Evolutionary conservation across 2,888 invertebrate genomes (phyloP), one percentile per base, ranked within the genome.

Genomic region (Leptopilina drosophilae): DNA sequence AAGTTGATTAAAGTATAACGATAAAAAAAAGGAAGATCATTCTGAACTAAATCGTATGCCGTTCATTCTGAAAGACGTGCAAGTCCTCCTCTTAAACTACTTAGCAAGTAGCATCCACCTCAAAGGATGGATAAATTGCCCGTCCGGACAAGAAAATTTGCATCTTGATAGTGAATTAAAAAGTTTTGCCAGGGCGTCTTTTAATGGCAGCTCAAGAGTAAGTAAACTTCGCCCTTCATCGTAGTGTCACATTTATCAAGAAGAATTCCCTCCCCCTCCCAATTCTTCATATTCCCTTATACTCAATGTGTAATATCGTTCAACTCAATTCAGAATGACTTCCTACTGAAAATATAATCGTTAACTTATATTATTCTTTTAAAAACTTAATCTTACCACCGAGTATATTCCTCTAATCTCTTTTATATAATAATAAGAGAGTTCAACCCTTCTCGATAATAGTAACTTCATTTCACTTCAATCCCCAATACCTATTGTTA

Each of bases 121-220:
- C 85, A 84, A 87, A 87, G 85, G 85, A 85, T 83, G 86, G 85
- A 87, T 87, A 87, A 87, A 88, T 88, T 87, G 85, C 85, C 83
- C 82, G 83, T 79, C 83, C 86, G 84, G 85, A 85, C 87, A 85
- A 86, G 87, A 80, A 87, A 88, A 89, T 89, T 89, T 88, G 87
- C 89, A 89, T 89, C 86, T 89, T 88, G 88, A 89, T 88, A 86
- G 87, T 87, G 87, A 88, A 89, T 88, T 88, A 87, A 89, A 89
- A 89, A 88, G 87, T 88, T 89, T 87, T 82, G 79, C 83, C 84
- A 81, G 82, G 81, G 77, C 80, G 83, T 81, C 84, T 83, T 82
- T 85, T 84, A 86, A 84, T 83, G 83, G 80, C 77, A 76, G 77
- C 73, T 82, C 80, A 81, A 76, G 79, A 83, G 85, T 83, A 84